These are phyloP conservation scores for Onychomys torridus DNA, from an alignment of 2,797 vertebrate species.

Conservation along the genomic window DNA sequence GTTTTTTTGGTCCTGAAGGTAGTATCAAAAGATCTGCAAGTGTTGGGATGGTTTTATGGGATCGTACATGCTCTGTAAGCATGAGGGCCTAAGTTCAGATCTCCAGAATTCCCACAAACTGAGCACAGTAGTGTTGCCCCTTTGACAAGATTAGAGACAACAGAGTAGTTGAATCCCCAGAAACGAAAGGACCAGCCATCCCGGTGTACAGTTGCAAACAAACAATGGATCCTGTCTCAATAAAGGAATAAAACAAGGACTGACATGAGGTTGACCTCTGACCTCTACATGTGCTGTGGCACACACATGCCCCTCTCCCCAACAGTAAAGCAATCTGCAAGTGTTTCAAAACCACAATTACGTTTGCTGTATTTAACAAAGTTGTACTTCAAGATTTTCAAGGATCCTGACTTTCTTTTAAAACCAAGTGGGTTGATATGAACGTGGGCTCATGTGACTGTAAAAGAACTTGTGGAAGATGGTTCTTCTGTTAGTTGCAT, in stretches of 20 bases:
- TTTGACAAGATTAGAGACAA: background rate
- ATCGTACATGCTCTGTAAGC: background rate
- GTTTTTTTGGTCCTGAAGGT: background rate
- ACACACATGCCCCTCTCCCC: background rate
- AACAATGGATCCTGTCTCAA: background rate
- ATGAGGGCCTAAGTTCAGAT: background rate
- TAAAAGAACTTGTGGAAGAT: background rate
- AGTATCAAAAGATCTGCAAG: background rate
- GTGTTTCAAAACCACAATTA: conserved; percentile 6
- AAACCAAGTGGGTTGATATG: background rate
- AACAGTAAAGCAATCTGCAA: background rate
- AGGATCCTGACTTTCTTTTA: conserved; percentile 5
- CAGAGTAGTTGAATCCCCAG: background rate
- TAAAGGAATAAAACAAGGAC: background rate
- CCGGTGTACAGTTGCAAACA: background rate
- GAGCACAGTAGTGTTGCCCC: background rate
- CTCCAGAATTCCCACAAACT: background rate
- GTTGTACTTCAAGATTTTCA: background rate
- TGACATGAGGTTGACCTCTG: background rate
- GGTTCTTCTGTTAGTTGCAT: background rate
- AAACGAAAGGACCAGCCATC: background rate
- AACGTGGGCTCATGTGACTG: background rate
- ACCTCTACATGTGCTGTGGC: background rate
- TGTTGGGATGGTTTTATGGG: background rate
- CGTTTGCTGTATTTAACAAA: background rate